These are phyloP conservation scores for Agonopterix heracliana DNA, from an alignment of 2,888 invertebrate genomes.

Conservation along the genomic window DNA sequence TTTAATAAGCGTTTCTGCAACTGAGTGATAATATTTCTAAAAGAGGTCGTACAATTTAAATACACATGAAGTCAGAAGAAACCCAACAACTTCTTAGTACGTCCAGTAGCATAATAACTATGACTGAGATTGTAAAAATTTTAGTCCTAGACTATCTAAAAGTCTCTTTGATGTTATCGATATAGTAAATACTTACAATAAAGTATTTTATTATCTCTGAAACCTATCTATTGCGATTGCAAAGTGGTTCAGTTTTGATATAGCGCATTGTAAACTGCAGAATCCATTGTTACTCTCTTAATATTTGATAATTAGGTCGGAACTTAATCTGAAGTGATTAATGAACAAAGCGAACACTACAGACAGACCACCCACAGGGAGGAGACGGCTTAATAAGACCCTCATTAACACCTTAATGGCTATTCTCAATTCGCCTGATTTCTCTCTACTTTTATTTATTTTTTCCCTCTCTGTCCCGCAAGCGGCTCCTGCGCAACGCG, in stretches of 20 bases:
- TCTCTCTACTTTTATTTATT: slow-evolving; percentile 67
- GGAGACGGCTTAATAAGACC: slow-evolving; percentile 74
- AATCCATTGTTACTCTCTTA: slow-evolving; percentile 34
- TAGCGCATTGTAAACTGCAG: slow-evolving; percentile 11
- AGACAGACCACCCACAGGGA: slow-evolving; percentile 69
- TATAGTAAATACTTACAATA: too few species aligned
- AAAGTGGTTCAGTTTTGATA: neutral
- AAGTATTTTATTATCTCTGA: neutral
- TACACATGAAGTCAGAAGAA: too few species aligned
- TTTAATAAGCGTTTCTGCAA: too few species aligned
- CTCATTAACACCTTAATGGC: slow-evolving; percentile 76
- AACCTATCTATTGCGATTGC: neutral
- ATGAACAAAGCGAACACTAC: slow-evolving; percentile 61
- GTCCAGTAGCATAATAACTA: too few species aligned
- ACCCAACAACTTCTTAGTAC: too few species aligned
- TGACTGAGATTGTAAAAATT: too few species aligned
- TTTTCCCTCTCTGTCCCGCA: slow-evolving; percentile 42
- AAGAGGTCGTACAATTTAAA: too few species aligned
- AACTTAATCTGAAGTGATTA: slow-evolving; percentile 64
- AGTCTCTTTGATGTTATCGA: too few species aligned
- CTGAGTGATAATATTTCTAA: too few species aligned
- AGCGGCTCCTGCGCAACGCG: slow-evolving; percentile 32
- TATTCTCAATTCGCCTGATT: slow-evolving; percentile 73
- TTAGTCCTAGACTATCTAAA: too few species aligned
- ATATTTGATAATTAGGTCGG: slow-evolving; percentile 62